Conservation (phyloP, 2,797 vertebrate genomes). For the Silurus lanzhouensis region DNA sequence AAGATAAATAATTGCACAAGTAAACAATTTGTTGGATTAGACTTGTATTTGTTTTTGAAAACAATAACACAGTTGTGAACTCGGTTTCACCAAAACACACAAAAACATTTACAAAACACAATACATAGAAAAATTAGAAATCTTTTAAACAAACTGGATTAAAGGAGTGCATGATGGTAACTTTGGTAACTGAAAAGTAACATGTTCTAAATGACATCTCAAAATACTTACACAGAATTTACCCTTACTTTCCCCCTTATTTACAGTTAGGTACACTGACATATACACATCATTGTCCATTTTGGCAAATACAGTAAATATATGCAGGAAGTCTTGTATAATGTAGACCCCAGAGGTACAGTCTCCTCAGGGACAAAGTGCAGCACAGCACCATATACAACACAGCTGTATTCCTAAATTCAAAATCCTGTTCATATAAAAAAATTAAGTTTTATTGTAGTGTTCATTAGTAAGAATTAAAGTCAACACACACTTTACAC, state of each 20-base stretch:
- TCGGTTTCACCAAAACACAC: slow-evolving; percentile 2
- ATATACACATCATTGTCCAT: not conserved
- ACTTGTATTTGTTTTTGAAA: slow-evolving; percentile 6
- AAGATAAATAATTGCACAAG: slow-evolving; percentile 1
- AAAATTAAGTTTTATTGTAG: not conserved
- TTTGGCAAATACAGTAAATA: slow-evolving; percentile 8
- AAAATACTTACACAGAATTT: too few species aligned
- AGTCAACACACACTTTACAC: not conserved
- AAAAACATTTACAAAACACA: slow-evolving; percentile 16
- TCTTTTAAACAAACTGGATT: not conserved
- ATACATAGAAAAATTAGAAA: slow-evolving; percentile 10
- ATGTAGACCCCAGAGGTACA: not conserved
- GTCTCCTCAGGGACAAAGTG: slow-evolving; percentile 9
- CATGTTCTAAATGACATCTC: not conserved
- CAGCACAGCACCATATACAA: not conserved
- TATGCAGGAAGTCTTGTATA: not conserved
- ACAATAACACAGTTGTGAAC: not conserved
- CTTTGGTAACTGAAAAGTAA: not conserved
- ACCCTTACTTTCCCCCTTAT: not conserved
- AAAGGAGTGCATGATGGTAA: not conserved
- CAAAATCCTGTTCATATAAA: slow-evolving; percentile 9
- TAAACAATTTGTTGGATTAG: slow-evolving; percentile 2
- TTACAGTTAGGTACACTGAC: not conserved
- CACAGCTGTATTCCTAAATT: not conserved
- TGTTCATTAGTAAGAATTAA: slow-evolving; percentile 3